Conservation (phyloP, 2,113 vertebrate genomes). For the Hepsetus odoe region DNA sequence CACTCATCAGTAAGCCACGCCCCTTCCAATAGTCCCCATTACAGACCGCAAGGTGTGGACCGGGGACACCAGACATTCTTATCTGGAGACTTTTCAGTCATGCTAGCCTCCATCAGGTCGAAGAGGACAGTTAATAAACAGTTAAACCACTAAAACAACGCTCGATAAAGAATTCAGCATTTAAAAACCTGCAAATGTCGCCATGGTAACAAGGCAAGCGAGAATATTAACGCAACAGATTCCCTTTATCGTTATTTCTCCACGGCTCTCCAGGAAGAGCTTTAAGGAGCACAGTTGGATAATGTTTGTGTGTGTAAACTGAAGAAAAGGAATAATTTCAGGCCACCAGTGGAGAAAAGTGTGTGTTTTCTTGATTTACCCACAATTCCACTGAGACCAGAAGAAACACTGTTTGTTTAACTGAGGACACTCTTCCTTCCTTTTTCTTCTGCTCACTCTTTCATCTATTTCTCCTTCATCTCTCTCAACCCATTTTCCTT, state of each 20-base stretch:
- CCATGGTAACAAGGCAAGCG: background rate
- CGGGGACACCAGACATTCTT: too few relatives aligned
- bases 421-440: background rate
- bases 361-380: slow-evolving; percentile 20
- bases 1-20: too few relatives aligned
- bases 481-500: background rate
- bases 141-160: too few relatives aligned
- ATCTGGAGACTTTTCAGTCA: too few relatives aligned
- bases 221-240: background rate
- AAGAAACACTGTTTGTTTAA: slow-evolving; percentile 6
- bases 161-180: too few relatives aligned
- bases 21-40: too few relatives aligned
- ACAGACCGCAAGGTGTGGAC: too few relatives aligned
- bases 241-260: slow-evolving; percentile 1
- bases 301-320: background rate
- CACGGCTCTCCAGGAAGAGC: slow-evolving; percentile 1
- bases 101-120: too few relatives aligned
- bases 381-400: slow-evolving; percentile 34
- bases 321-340: too few relatives aligned
- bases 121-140: too few relatives aligned
- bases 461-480: background rate
- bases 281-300: slow-evolving; percentile 32
- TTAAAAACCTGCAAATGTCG: background rate
- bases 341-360: background rate
- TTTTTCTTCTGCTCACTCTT: too few relatives aligned